Conservation (phyloP, 2,113 vertebrate species). For the Hypanus sabinus region DNA sequence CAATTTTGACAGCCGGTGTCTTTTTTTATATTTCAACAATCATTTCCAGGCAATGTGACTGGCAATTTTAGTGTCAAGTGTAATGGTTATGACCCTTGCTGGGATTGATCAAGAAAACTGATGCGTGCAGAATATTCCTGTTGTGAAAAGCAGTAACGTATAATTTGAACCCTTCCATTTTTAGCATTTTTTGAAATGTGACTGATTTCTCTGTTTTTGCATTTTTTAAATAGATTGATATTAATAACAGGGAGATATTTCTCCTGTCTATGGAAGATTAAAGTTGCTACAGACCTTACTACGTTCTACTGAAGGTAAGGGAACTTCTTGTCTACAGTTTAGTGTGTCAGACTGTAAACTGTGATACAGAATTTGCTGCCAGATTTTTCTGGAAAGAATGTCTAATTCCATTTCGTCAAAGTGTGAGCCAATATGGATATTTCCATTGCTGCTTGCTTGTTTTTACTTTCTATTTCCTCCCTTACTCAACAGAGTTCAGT, state of each 20-base stretch:
- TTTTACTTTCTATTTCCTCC: background rate
- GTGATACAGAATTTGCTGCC: background rate
- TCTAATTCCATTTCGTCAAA: background rate
- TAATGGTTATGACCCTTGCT: background rate
- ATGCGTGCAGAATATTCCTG: background rate
- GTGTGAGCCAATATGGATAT: background rate
- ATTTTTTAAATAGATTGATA: conserved; percentile 13
- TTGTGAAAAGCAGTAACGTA: background rate
- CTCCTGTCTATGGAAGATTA: background rate
- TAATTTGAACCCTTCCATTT: conserved; percentile 19
- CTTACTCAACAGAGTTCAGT: background rate
- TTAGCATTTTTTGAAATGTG: background rate
- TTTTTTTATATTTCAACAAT: conserved; percentile 8
- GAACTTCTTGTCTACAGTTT: background rate
- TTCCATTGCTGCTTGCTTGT: background rate
- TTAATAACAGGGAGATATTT: background rate
- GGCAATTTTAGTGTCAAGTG: background rate
- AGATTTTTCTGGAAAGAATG: background rate
- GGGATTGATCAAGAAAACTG: conserved; percentile 1
- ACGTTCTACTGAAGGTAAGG: background rate
- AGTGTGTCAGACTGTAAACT: background rate
- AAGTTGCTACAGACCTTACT: background rate
- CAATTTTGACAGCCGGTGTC: background rate
- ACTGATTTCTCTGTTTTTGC: background rate
- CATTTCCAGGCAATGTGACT: background rate